Evolutionary conservation across 2,888 invertebrate genomes (phyloP), one percentile per base, ranked within the genome.

Genomic region (Cistogaster globosa): DNA sequence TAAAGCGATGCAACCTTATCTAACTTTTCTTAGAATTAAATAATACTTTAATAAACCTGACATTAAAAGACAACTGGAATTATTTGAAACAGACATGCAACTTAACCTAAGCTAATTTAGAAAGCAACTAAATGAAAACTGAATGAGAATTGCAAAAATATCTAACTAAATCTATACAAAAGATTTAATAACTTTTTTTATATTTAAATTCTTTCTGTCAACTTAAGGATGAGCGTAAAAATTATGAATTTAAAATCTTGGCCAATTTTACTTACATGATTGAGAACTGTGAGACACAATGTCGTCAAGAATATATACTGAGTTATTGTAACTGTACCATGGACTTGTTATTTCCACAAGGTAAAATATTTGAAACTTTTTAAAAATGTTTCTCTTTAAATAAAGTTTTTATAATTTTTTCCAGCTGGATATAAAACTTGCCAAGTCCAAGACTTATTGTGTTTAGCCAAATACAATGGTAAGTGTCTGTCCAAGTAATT

Each of bases 301-400:
- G 93, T 86, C 91, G 92, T 86, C 92, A 92, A 86, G 89, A 90
- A 86, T 89, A 92, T 88, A 88, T 92, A 87, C 83, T 91, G 38
- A 87, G 88, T 45, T 91, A 90, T 82, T 93, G 92, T 78, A 92
- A 92, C 87, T 93, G 93, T 86, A 92, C 91, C 22, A 68, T 92
- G 87, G 93, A 92, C 81, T 87, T 92, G 72, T 87, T 92, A 45
- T 92, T 90, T 89, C 92, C 93, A 55, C 89, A 90, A 80, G 92
- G 92, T 92, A 88, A 90, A 88, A 83, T 79, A 57, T 8, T 2
- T 16, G 1, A 11, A 42, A 42, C 2, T 42, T n/a, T n/a, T 26
- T 0, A 14, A n/a, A 62, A 1, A 6, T 2, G n/a, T 9, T 18
- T 42, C 20, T 36, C 45, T 42, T 57, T 51, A 2, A 38, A 14